Conservation (phyloP, 64 coral and sea anemone species). For the Hydrozoanthus tunicans region DNA sequence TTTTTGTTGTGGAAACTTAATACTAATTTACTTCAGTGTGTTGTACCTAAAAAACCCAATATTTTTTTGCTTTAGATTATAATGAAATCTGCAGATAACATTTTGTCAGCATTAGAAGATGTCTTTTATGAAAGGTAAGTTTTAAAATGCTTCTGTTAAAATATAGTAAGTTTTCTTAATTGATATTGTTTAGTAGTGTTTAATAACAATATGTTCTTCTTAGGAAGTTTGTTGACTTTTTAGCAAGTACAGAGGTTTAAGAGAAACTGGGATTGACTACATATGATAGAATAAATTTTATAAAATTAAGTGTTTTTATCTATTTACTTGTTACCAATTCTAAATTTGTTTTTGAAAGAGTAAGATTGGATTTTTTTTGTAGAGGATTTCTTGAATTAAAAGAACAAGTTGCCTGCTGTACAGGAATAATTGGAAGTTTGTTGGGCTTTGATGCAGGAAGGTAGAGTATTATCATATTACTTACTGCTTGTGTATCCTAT, state of each 20-base stretch:
- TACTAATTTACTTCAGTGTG: too few relatives aligned
- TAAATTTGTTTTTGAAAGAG: background rate
- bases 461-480: conserved; percentile 29
- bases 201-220: too few relatives aligned
- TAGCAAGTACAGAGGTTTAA: background rate
- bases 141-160: too few relatives aligned
- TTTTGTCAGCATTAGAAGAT: conserved; percentile 75
- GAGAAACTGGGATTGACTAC: background rate
- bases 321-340: background rate
- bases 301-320: background rate
- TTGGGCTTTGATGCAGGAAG: conserved; percentile 91
- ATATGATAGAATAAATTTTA: too few relatives aligned
- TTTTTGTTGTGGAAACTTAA: too few relatives aligned
- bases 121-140: conserved; percentile 89
- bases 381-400: conserved; percentile 85
- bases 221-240: background rate
- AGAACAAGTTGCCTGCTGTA: conserved; percentile 84
- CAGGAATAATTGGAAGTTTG: conserved; percentile 76
- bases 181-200: too few relatives aligned
- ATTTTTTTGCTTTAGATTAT: conserved; percentile 50
- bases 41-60: too few relatives aligned
- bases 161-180: too few relatives aligned
- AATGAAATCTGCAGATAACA: conserved; percentile 82
- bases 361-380: background rate
- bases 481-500: background rate